A percentile compares a stretch with the other conserved stretches of the same genome.
Evolutionary conservation across 2,113 vertebrate genomes (phyloP).

Genomic region (Lophotis ruficrista): DNA sequence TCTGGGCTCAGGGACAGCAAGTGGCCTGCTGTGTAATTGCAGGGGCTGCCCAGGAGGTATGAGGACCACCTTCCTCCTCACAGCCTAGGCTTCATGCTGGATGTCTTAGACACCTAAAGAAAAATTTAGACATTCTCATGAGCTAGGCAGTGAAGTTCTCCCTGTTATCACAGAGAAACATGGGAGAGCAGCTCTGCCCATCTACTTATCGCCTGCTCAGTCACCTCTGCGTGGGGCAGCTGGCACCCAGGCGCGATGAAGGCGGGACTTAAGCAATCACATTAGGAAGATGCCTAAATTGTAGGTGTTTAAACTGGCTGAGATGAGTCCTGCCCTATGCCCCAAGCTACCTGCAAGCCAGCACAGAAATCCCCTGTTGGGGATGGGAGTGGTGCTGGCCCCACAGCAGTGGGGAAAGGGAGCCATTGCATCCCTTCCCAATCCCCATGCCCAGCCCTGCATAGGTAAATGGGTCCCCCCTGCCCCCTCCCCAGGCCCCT

Average conservation of each 20-base stretch:
- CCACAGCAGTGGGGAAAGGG: background rate
- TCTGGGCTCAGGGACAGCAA: background rate
- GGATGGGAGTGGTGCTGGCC: background rate
- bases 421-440: background rate
- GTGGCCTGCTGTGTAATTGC: background rate
- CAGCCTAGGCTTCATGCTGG: background rate
- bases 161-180: background rate
- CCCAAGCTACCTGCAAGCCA: rapidly evolving
- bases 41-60: background rate
- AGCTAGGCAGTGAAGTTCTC: background rate
- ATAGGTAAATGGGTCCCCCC: no score
- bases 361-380: background rate
- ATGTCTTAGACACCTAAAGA: background rate
- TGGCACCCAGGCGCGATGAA: background rate
- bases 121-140: background rate
- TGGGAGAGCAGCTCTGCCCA: background rate
- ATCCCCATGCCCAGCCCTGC: background rate
- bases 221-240: background rate
- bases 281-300: background rate
- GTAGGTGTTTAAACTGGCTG: background rate
- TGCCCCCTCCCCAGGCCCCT: no score
- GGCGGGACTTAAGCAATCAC: background rate
- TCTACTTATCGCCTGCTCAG: background rate
- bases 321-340: background rate
- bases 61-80: background rate